phyloP scores from a whole-genome alignment of 2,888 invertebrate genomes.

The Nowickia ferox region DNA sequence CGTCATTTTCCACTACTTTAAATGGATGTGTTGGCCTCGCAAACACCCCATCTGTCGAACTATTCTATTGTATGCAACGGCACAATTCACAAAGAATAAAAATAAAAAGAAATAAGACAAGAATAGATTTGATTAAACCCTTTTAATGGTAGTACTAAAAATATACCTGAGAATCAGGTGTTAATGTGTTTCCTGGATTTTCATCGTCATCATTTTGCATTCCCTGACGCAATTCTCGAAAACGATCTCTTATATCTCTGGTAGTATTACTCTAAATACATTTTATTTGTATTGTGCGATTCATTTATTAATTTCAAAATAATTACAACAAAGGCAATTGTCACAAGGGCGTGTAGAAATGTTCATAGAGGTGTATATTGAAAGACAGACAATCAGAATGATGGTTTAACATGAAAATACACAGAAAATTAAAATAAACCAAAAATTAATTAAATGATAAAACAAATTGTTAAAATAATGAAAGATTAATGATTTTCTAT shows the following conservation, averaged over 20 bases:
- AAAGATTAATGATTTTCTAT: neutral
- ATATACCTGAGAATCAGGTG: constrained; percentile 89
- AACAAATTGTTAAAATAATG: neutral
- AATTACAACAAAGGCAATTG: constrained; percentile 27
- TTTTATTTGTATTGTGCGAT: constrained; percentile 4
- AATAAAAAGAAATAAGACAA: constrained; percentile 37
- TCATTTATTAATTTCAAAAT: constrained; percentile 29
- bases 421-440: constrained; percentile 58
- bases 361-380: constrained; percentile 35
- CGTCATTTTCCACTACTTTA: constrained; percentile 93
- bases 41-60: constrained; percentile 90
- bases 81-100: constrained; percentile 20
- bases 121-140: constrained; percentile 26
- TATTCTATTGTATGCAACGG: constrained; percentile 79
- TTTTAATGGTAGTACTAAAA: constrained; percentile 33
- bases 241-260: constrained; percentile 85
- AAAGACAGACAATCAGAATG: constrained; percentile 51
- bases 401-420: constrained; percentile 57
- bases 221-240: constrained; percentile 92
- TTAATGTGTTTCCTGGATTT: constrained; percentile 86
- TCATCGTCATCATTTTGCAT: constrained; percentile 95
- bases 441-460: constrained; percentile 24
- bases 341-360: constrained; percentile 37
- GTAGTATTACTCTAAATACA: constrained; percentile 62
- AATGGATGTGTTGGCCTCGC: constrained; percentile 90